These are phyloP conservation scores for Drosophila fulvimacula DNA, from an alignment of 2,888 invertebrate genomes.

Conservation along the genomic window DNA sequence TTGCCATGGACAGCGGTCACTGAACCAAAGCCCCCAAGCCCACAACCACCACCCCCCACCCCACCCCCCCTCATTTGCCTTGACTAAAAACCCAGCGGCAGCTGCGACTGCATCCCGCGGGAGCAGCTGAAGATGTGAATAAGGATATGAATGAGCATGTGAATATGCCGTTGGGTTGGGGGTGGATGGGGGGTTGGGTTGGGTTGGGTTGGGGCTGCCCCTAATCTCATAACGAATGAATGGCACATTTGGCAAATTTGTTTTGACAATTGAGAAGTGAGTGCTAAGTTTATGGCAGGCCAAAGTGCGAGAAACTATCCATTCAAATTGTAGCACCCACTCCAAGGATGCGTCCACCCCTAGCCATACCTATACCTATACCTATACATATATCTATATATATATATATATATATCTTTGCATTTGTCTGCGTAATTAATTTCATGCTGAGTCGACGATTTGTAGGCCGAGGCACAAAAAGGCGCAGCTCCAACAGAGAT, in stretches of 20 bases:
- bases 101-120: conserved; percentile 49
- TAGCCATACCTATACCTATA: not conserved
- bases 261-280: conserved; percentile 77
- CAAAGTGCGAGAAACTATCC: conserved; percentile 64
- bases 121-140: conserved; percentile 24
- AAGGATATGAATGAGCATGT: conserved; percentile 1
- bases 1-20: conserved; percentile 43
- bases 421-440: conserved; percentile 71
- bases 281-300: conserved; percentile 66
- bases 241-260: conserved; percentile 79
- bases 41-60: too few relatives aligned
- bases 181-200: not conserved
- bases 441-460: conserved; percentile 70
- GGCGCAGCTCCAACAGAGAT: conserved; percentile 43
- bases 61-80: not conserved
- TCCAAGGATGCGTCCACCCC: accelerated
- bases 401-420: not conserved
- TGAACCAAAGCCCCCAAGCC: not conserved
- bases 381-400: not conserved
- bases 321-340: conserved; percentile 40
- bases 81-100: not conserved
- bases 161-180: not conserved
- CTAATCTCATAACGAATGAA: conserved; percentile 82
- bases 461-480: conserved; percentile 61
- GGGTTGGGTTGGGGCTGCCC: conserved; percentile 25